Conservation (phyloP, 2,113 vertebrate species). For the Morone saxatilis region DNA sequence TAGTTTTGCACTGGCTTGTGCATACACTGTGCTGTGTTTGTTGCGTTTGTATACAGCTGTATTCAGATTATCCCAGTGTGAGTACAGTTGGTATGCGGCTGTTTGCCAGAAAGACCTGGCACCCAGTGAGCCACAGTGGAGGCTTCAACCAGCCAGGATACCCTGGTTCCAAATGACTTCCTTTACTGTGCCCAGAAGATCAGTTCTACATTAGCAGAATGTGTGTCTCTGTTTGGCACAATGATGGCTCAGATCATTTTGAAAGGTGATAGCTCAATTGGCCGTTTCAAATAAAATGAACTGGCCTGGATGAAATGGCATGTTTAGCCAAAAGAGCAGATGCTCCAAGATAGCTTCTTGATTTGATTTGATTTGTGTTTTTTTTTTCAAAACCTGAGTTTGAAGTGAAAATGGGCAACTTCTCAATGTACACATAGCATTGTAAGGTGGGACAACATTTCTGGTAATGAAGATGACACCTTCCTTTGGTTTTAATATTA, state of each 20-base stretch:
- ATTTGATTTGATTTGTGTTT: slow-evolving; percentile 12
- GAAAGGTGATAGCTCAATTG: slow-evolving; percentile 45
- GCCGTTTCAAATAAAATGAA: slow-evolving; percentile 52
- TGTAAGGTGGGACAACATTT: not conserved
- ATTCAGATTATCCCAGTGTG: slow-evolving; percentile 38
- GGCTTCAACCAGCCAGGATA: slow-evolving; percentile 37
- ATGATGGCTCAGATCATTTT: slow-evolving; percentile 29
- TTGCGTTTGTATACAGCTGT: slow-evolving; percentile 31
- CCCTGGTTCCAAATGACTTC: slow-evolving; percentile 63
- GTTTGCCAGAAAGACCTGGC: slow-evolving; percentile 57
- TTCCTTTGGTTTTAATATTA: not conserved
- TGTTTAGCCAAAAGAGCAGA: slow-evolving; percentile 42
- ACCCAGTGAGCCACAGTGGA: slow-evolving; percentile 35
- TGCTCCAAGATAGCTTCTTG: slow-evolving; percentile 47
- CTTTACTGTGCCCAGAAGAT: slow-evolving; percentile 62
- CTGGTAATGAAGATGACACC: not conserved
- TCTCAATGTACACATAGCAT: not conserved
- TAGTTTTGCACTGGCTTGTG: not conserved
- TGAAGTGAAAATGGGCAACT: not conserved
- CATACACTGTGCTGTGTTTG: not conserved
- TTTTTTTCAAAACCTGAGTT: not conserved
- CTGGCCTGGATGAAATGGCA: slow-evolving; percentile 28
- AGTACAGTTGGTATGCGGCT: slow-evolving; percentile 38
- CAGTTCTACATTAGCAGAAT: slow-evolving; percentile 60
- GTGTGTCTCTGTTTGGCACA: slow-evolving; percentile 53